Evolutionary conservation across 2,888 invertebrate species (phyloP), one percentile per base, ranked within the genome.

Genomic region (Dryocosmus kuriphilus): DNA sequence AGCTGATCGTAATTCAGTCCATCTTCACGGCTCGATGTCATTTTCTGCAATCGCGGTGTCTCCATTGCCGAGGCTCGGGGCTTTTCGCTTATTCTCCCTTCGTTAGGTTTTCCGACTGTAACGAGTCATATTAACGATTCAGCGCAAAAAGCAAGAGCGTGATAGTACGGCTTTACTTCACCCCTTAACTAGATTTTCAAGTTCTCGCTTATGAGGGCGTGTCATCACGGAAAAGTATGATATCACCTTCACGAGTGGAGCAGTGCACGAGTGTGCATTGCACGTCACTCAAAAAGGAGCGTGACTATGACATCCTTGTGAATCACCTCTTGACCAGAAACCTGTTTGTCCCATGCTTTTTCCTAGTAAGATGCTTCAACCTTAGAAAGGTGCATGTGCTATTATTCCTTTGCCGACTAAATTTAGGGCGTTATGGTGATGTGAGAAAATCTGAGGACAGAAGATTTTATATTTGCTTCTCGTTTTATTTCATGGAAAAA

Each of bases 141-240:
- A 51, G 27, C n/a, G 46, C n/a, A 51, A 71, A 51, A 51, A 32
- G n/a, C 32, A 16, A 51, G 71, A 71, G 71, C 67, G 67, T 30
- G 46, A 71, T 51, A n/a, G 71, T 51, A 51, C 14, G 71, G 71
- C 27, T 63, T 63, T 63, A 19, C 24, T 27, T 41, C 19, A 51
- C 71, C 51, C 51, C 51, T 71, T 71, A 71, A 71, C 71, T 30
- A 71, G 71, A 71, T 71, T 71, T 71, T 71, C 71, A 71, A 71
- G 71, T 71, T 71, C 71, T 51, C 51, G 30, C 51, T 71, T 51
- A 71, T 71, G 46, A 71, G 51, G 46, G 67, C 41, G 67, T 71
- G 51, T 51, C 71, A 71, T 46, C 71, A 30, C 71, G 30, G 71
- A 71, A 71, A 71, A 71, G 51, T n/a, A 51, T n/a, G 30, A 71